Evolutionary conservation across 1,140 invertebrate species (phyloP).

Genomic region (Drosophila quadrilineata): DNA sequence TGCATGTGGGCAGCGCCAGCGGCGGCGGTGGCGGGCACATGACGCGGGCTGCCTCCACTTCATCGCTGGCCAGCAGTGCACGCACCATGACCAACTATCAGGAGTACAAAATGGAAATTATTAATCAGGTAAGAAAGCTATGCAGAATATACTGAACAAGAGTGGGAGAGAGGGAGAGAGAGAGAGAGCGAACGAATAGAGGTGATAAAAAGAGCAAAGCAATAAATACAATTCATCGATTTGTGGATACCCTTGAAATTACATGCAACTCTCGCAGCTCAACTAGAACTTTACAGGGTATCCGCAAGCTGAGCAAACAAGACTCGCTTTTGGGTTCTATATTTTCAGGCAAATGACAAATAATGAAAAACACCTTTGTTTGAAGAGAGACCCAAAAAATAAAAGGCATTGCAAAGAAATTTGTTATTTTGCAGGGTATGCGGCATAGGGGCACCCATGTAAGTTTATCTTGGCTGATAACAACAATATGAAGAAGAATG

Average conservation of each 20-base stretch:
- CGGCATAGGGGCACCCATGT: neutral
- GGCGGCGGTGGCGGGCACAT: constrained; percentile 32
- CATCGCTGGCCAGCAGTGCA: constrained; percentile 69
- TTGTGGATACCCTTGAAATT: neutral
- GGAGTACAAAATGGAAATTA: constrained; percentile 79
- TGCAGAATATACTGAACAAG: no score
- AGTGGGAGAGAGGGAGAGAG: constrained; percentile 13
- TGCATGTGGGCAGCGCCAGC: constrained; percentile 25
- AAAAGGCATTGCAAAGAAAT: constrained; percentile 27
- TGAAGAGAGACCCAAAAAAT: neutral
- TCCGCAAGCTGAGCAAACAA: constrained; percentile 61
- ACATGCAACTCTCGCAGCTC: neutral
- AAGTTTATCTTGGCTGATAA: constrained; percentile 60
- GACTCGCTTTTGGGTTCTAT: constrained; percentile 19
- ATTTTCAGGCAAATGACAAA: constrained; percentile 27
- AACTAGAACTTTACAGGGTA: constrained; percentile 12
- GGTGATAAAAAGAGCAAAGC: neutral
- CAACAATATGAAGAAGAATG: constrained; percentile 37
- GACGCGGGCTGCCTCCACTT: constrained; percentile 71
- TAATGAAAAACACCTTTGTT: no score
- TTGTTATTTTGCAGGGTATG: constrained; percentile 13
- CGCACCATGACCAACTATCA: constrained; percentile 76
- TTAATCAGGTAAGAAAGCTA: constrained; percentile 63
- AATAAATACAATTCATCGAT: neutral
- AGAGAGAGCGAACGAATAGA: neutral